A percentile compares a stretch with the other conserved stretches of the same genome.
These are phyloP conservation scores for Gortyna flavago DNA, from an alignment of 2,888 invertebrate genomes.

Conservation along the genomic window DNA sequence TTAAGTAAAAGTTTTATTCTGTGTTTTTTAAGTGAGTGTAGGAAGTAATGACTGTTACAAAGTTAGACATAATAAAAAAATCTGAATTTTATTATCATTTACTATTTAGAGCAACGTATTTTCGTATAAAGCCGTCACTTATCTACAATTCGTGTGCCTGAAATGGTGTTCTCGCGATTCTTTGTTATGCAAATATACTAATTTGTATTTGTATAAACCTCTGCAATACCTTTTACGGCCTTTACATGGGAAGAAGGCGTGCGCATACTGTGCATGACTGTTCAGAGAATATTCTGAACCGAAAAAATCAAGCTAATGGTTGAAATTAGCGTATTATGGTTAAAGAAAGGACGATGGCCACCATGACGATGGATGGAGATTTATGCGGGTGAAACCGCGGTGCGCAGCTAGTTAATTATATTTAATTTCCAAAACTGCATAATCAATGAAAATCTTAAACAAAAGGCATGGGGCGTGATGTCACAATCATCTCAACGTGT, in stretches of 20 bases:
- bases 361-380: too few relatives aligned
- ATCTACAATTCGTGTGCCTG: conserved; percentile 12
- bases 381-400: too few relatives aligned
- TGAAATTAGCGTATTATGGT: too few relatives aligned
- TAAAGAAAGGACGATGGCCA: too few relatives aligned
- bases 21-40: not conserved
- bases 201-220: conserved; percentile 36
- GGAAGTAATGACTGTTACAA: not conserved
- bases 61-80: not conserved
- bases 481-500: too few relatives aligned
- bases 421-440: not conserved
- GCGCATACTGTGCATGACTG: not conserved
- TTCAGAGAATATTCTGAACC: conserved; percentile 7
- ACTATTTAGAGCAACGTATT: not conserved
- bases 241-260: not conserved
- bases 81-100: not conserved
- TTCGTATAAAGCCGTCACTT: not conserved
- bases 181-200: conserved; percentile 41
- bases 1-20: not conserved
- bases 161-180: not conserved
- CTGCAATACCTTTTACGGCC: conserved; percentile 16
- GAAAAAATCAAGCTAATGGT: not conserved
- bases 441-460: not conserved
- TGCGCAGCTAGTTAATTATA: not conserved
- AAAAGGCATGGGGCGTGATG: too few relatives aligned